Evolutionary conservation across 2,797 vertebrate species (phyloP).

Genomic region (Carcharodon carcharias): DNA sequence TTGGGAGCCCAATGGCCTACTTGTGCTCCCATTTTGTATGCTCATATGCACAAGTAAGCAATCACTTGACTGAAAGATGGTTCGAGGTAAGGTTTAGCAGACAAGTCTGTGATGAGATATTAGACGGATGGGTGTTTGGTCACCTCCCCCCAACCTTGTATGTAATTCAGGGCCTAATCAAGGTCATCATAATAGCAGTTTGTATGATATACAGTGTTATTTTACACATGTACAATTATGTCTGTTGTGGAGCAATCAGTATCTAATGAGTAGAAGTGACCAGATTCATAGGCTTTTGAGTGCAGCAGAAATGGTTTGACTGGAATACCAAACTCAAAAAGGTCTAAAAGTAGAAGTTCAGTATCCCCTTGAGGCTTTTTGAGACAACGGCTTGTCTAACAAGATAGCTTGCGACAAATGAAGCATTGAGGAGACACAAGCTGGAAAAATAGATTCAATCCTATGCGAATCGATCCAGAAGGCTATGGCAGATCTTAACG

Average conservation of each 20-base stretch:
- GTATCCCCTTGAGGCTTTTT: too few relatives aligned
- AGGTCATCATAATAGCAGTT: background rate
- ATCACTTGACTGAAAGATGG: background rate
- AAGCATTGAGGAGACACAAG: background rate
- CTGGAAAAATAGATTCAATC: background rate
- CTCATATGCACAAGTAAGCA: background rate
- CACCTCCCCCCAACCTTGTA: background rate
- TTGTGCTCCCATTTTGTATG: too few relatives aligned
- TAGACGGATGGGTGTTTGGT: background rate
- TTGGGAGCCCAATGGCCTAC: too few relatives aligned
- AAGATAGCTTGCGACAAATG: background rate
- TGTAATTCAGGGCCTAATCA: background rate
- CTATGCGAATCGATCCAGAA: background rate
- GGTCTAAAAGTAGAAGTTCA: too few relatives aligned
- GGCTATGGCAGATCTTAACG: background rate
- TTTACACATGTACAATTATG: background rate
- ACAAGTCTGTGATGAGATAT: background rate
- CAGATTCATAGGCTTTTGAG: background rate
- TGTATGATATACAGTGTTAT: background rate
- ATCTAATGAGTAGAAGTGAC: background rate
- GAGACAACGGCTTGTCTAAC: too few relatives aligned
- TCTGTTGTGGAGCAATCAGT: background rate
- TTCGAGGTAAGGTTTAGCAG: background rate
- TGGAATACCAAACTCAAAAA: too few relatives aligned
- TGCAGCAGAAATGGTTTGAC: background rate